These are phyloP conservation scores for Corbicula japonica DNA, from an alignment of 2,888 invertebrate genomes.

Conservation along the genomic window DNA sequence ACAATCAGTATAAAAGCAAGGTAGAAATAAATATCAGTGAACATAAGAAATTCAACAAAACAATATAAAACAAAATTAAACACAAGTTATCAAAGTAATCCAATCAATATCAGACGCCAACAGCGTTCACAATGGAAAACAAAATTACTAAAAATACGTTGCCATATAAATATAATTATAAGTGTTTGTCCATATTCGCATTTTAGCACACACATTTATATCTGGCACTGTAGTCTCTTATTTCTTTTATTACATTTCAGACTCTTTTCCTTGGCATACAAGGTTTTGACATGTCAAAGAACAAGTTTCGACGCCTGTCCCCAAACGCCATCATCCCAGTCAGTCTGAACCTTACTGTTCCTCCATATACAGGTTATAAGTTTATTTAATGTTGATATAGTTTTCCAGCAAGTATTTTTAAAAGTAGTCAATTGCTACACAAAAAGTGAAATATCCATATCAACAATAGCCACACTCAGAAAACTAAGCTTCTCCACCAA, in stretches of 20 bases:
- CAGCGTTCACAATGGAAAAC: too few relatives aligned
- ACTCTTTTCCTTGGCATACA: conserved; percentile 16
- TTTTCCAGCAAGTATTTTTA: neutral
- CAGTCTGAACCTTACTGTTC: neutral
- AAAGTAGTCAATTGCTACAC: too few relatives aligned
- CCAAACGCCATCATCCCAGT: neutral
- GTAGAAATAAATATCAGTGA: neutral
- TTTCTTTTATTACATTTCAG: neutral
- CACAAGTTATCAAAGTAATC: neutral
- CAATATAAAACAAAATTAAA: neutral
- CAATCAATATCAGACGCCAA: neutral
- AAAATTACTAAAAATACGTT: neutral
- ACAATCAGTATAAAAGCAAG: neutral
- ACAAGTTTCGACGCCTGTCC: conserved; percentile 4
- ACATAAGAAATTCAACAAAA: neutral
- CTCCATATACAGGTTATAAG: conserved; percentile 11
- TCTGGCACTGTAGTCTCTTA: too few relatives aligned
- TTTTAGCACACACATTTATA: too few relatives aligned
- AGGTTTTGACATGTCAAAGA: conserved; percentile 5
- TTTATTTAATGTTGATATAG: neutral
- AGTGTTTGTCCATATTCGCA: too few relatives aligned
- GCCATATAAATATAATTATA: neutral
- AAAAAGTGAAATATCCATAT: too few relatives aligned
- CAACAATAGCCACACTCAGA: too few relatives aligned
- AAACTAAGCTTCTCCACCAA: too few relatives aligned